A percentile compares a stretch with the other conserved stretches of the same genome.
These are phyloP conservation scores for Neomorphus geoffroyi DNA, from an alignment of 2,797 vertebrate species.

Conservation along the genomic window DNA sequence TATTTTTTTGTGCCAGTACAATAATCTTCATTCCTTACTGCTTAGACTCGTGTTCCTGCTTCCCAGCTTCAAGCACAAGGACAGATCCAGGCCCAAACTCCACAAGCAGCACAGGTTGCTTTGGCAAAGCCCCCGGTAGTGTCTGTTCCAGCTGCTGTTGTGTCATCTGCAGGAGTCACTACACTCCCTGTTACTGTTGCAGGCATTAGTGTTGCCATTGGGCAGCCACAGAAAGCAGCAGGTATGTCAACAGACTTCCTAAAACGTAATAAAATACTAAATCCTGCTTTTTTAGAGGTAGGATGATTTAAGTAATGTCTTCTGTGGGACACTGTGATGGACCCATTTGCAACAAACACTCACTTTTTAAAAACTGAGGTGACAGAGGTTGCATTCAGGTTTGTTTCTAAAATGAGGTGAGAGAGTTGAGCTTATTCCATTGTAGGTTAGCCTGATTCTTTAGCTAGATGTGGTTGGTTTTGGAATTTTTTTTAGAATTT, in stretches of 20 bases:
- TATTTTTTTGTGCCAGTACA: not conserved
- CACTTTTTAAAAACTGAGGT: not conserved
- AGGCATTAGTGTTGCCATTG: constrained; percentile 88
- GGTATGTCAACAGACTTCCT: constrained; percentile 41
- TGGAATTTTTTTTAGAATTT: not conserved
- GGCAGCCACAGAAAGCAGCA: constrained; percentile 85
- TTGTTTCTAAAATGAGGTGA: not conserved
- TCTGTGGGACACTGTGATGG: not conserved
- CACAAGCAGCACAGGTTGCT: constrained; percentile 87
- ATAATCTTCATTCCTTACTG: constrained; percentile 61
- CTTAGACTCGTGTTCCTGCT: constrained; percentile 75
- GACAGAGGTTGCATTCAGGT: not conserved
- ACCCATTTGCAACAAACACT: too few relatives aligned
- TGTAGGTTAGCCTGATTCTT: not conserved
- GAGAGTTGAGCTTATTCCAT: not conserved
- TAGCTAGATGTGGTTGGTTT: not conserved
- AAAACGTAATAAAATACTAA: not conserved
- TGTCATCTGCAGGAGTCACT: constrained; percentile 88
- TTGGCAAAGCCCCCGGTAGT: constrained; percentile 91
- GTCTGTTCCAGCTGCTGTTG: constrained; percentile 86
- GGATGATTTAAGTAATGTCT: not conserved
- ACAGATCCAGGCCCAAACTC: constrained; percentile 83
- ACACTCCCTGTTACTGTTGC: constrained; percentile 88
- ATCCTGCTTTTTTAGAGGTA: not conserved
- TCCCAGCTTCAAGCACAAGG: constrained; percentile 84